Conservation (phyloP, 2,888 invertebrate species). For the Microctonus hyperodae region DNA sequence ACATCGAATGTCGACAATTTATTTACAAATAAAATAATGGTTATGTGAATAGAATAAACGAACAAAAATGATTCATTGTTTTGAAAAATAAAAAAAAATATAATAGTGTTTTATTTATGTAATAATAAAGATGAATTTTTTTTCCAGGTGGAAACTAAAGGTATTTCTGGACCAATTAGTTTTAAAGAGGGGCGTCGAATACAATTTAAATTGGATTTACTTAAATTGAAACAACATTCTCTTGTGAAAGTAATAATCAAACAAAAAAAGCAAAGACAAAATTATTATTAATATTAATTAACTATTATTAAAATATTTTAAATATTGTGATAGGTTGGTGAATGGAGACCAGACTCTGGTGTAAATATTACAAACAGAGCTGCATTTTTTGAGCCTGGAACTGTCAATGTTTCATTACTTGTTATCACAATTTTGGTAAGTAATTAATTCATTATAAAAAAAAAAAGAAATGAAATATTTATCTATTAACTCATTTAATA, state of each 20-base stretch:
- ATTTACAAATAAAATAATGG: neutral
- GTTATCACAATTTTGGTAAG: constrained; percentile 80
- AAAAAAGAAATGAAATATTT: neutral
- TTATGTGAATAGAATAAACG: neutral
- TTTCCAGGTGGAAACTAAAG: constrained; percentile 78
- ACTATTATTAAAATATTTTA: neutral
- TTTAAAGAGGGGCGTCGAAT: constrained; percentile 80
- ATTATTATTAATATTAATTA: neutral
- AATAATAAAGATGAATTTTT: constrained; percentile 25
- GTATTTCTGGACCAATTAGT: constrained; percentile 80
- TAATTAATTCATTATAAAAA: constrained; percentile 34
- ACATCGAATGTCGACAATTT: neutral
- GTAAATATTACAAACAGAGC: constrained; percentile 76
- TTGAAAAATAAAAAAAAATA: too few relatives aligned
- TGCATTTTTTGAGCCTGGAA: constrained; percentile 76
- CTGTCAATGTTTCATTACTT: constrained; percentile 77
- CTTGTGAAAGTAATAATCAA: constrained; percentile 67
- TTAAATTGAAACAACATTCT: constrained; percentile 77
- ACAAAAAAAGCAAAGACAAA: neutral
- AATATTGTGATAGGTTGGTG: constrained; percentile 70
- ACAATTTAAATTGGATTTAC: constrained; percentile 77
- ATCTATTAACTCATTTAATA: neutral
- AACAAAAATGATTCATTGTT: too few relatives aligned
- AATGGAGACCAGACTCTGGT: constrained; percentile 74
- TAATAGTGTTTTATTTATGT: too few relatives aligned